Base-by-base conservation (phyloP, 2,797 vertebrate species). In the Siniperca obscura region DNA sequence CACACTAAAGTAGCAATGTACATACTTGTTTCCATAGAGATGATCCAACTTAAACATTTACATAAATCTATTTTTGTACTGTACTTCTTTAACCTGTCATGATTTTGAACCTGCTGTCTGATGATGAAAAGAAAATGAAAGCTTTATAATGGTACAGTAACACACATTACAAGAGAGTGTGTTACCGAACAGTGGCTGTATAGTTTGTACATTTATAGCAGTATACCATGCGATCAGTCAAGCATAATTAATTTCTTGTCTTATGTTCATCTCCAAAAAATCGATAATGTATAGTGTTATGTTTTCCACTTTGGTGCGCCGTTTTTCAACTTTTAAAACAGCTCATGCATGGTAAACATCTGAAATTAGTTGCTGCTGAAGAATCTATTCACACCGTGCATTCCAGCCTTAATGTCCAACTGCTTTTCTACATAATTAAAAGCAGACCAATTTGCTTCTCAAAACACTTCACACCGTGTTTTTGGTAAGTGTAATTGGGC, bases 341-440 rank as follows among this genome's bases (percentile, higher is more conserved):
- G 65, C 78, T 90, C 86, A 87, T 82, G 87, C 82, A 7, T 86
- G 73, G 40, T 73, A 59, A 93, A 92, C 86, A 91, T 92, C 90
- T 92, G 88, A 92, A 80, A 89, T 91, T 38, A 87, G 90, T 92
- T 93, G 88, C 89, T 77, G 84, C 86, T 68, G 88, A 81, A 85
- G 76, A 91, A 87, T 89, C 80, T 81, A 52, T 89, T 91, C 90
- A 74, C 91, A 84, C 85, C 71, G 84, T 59, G 75, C 91, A 90
- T 92, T 92, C 89, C 91, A 62, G 85, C 79, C 70, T 86, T 82
- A 87, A 83, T 86, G 85, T 91, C 87, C 84, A 64, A 78, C 82
- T 86, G 86, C 78, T 79, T 80, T 71, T 87, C 74, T 73, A 36
- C 85, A 3, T 92, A 90, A 93, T 91, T 92, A 85, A 87, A 90